A percentile compares a stretch with the other conserved stretches of the same genome.
These are phyloP conservation scores for Mola mola DNA, from an alignment of 2,113 vertebrate genomes.

Conservation along the genomic window DNA sequence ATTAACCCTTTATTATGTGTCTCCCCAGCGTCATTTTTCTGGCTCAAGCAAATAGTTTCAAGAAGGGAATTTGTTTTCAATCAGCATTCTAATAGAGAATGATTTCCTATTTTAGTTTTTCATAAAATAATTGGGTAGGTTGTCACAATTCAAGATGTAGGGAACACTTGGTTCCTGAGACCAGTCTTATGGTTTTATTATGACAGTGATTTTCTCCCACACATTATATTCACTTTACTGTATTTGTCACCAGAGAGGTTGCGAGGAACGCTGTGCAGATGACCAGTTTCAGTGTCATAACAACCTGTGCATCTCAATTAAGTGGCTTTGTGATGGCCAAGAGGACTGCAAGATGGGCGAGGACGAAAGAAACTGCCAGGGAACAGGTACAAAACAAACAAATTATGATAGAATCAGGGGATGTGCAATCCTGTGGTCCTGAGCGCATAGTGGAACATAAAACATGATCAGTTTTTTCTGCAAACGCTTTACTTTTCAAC, in stretches of 20 bases:
- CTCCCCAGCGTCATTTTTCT: constrained; percentile 20
- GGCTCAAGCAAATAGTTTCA: constrained; percentile 51
- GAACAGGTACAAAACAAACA: constrained; percentile 76
- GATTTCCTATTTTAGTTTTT: no score
- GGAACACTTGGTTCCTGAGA: no score
- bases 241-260: constrained; percentile 87
- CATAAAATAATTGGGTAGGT: no score
- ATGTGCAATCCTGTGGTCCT: neutral
- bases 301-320: constrained; percentile 91
- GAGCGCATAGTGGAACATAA: neutral
- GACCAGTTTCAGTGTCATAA: constrained; percentile 95
- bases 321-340: constrained; percentile 95
- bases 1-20: constrained; percentile 55
- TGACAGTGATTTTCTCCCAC: no score
- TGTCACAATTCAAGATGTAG: no score
- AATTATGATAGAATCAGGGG: neutral
- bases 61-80: constrained; percentile 7
- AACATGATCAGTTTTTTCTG: neutral
- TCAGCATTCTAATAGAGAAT: neutral
- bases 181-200: no score
- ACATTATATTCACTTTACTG: neutral
- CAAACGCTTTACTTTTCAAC: no score
- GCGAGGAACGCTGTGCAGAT: constrained; percentile 89
- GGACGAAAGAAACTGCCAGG: constrained; percentile 92
- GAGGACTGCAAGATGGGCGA: constrained; percentile 96